Conservation (phyloP, 2,888 invertebrate species). For the Hirtodrosophila trivittata region DNA sequence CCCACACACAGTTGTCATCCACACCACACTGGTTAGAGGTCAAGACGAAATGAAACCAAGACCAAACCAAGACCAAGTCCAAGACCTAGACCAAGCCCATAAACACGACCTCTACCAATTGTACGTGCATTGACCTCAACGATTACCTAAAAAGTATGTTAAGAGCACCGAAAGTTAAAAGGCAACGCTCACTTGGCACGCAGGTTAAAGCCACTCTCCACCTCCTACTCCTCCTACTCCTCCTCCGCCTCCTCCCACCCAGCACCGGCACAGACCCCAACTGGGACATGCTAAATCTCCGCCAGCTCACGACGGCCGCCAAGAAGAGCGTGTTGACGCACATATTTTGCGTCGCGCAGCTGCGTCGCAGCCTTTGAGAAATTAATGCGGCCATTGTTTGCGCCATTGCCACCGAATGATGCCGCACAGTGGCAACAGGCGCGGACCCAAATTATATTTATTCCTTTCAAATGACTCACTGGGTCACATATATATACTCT, state of each 20-base stretch:
- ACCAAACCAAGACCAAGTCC: not conserved
- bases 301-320: slow-evolving; percentile 36
- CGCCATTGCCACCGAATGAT: slow-evolving; percentile 34
- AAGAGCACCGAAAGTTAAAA: slow-evolving; percentile 27
- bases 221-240: not conserved
- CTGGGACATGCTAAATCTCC: slow-evolving; percentile 48
- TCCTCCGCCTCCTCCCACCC: not conserved
- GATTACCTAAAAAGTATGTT: slow-evolving; percentile 25
- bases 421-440: slow-evolving; percentile 38
- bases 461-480: no score
- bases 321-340: slow-evolving; percentile 59
- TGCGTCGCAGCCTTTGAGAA: slow-evolving; percentile 61
- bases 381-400: slow-evolving; percentile 62
- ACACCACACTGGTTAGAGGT: not conserved
- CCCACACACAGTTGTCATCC: slow-evolving; percentile 16
- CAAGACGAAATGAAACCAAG: not conserved
- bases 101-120: slow-evolving; percentile 40
- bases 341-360: slow-evolving; percentile 51
- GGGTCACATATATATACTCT: no score
- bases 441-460: no score
- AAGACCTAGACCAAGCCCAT: not conserved
- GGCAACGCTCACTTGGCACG: slow-evolving; percentile 63
- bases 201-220: slow-evolving; percentile 43
- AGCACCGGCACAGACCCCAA: not conserved
- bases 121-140: slow-evolving; percentile 61